Evolutionary conservation across 2,113 vertebrate genomes (phyloP), one percentile per base, ranked within the genome.

Genomic region (Psephotus haematonotus): DNA sequence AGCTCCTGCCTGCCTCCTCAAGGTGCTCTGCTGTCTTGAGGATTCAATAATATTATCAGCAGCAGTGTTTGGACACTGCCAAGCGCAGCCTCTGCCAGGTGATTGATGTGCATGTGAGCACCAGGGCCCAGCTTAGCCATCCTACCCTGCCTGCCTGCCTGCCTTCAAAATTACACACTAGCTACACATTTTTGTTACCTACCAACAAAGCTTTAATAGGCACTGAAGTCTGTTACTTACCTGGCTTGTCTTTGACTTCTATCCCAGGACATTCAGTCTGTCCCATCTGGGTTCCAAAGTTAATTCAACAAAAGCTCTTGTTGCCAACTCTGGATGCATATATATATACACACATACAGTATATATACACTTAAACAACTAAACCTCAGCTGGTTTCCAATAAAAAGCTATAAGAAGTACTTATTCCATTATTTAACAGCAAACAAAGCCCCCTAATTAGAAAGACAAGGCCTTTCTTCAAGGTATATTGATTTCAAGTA

Each of bases 11-110:
- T 44, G 47, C 94, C 82, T 78, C 46, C 78, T 92, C 31, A 6
- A 23, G 88, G 69, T 72, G 79, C 83, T 87, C 72, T 75, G 44
- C 89, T 47, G 50, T 22, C 57, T 14, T 44, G 86, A 78, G 92
- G 89, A 90, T 27, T 90, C 88, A 77, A 9, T 9, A 57, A 27
- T 2, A 39, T 46, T 5, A 39, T 29, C 76, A 67, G 35, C 28
- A 69, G 31, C n/a, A 69, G 18, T 43, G 16, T 63, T 39, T 50
- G 11, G 94, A 49, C 57, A 14, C 12, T 5, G 65, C 7, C 52
- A 24, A 9, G 23, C 0, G 6, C 9, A 25, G 65, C 44, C 31
- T 92, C 67, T 5, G 7, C 5, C 1, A 8, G 14, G 35, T 72
- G 70, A 92, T 0, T 13, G 63, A 77, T 29, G 57, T 5, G 53